Base-by-base conservation (phyloP, 2,888 invertebrate genomes). In the Chalcosyrphus nemorum region DNA sequence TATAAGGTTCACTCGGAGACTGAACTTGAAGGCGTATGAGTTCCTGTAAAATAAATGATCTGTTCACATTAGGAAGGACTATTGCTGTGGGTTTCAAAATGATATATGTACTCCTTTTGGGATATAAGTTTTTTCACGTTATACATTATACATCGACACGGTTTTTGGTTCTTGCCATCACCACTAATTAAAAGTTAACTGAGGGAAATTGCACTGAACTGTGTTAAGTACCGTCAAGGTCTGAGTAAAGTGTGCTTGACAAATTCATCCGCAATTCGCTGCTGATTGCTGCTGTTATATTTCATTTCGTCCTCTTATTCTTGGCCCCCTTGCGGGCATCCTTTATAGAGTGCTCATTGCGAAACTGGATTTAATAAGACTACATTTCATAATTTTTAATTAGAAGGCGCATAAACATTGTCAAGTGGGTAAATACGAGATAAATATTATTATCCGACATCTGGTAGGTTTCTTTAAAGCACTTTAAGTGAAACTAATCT, bases 151-250 rank as follows among this genome's bases (percentile, higher is more conserved):
- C 35, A 38, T 43, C 17, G 13, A 45, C 19, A 21, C 6, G n/a
- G 13, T 56, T 32, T 21, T 29, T 27, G 19, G 4, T 27, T 50
- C 15, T 27, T 13, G 27, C 19, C 9, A 21, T 38, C 21, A 19
- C 7, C 38, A 35, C 81, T 82, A 72, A 77, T 77, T 76, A 77
- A 77, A 70, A 57, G 56, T 38, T 54, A 61, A 74, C 38, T 47
- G 41, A 45, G 56, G 7, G 17, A 52, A 41, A 17, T 50, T 47
- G 63, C 38, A n/a, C 21, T 13, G 52, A 77, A 82, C 17, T 82
- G 80, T 80, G 84, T 84, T 84, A 84, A 84, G 84, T 80, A 56
- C 63, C 63, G 80, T 84, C 84, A 84, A 84, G 84, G 84, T 84
- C 80, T 80, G 68, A 29, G 70, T 70, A 59, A 43, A 84, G 84